These are phyloP conservation scores for Lethenteron camtschaticum DNA, from an alignment of 2,113 vertebrate species.

Conservation along the genomic window DNA sequence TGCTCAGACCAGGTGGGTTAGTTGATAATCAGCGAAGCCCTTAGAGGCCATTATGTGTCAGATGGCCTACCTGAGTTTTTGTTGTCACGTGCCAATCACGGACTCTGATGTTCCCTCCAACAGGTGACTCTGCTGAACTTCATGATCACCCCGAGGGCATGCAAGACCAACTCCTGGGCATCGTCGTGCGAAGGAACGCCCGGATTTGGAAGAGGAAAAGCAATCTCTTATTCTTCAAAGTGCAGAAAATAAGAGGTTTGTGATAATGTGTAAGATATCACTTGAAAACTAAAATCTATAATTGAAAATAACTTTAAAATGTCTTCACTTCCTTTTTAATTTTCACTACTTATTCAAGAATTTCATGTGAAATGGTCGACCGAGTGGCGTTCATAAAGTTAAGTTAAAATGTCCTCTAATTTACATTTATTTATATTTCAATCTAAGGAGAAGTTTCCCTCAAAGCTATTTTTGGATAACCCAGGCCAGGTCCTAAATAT, in stretches of 20 bases:
- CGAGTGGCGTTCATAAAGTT: no score
- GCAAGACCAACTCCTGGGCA: slow-evolving; percentile 66
- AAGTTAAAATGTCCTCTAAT: no score
- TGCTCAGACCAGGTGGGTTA: not conserved
- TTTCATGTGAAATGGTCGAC: no score
- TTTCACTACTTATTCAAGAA: no score
- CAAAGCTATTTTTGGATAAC: no score
- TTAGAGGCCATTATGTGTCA: not conserved
- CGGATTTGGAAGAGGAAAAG: slow-evolving; percentile 65
- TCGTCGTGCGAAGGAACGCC: slow-evolving; percentile 60
- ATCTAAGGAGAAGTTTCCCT: no score
- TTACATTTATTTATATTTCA: no score
- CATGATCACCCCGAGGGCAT: slow-evolving; percentile 69
- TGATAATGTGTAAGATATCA: not conserved
- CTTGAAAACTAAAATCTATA: not conserved
- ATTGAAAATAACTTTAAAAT: not conserved
- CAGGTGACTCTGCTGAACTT: slow-evolving; percentile 68
- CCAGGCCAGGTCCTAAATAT: no score
- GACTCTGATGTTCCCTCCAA: slow-evolving; percentile 5
- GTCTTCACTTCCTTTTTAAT: no score
- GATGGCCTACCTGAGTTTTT: no score
- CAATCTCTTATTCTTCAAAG: slow-evolving; percentile 58
- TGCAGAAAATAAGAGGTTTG: slow-evolving; percentile 60
- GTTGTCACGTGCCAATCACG: no score
- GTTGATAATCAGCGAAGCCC: slow-evolving; percentile 8